Base-by-base conservation (phyloP, 1,140 invertebrate species). In the Mesaphorura yosii region DNA sequence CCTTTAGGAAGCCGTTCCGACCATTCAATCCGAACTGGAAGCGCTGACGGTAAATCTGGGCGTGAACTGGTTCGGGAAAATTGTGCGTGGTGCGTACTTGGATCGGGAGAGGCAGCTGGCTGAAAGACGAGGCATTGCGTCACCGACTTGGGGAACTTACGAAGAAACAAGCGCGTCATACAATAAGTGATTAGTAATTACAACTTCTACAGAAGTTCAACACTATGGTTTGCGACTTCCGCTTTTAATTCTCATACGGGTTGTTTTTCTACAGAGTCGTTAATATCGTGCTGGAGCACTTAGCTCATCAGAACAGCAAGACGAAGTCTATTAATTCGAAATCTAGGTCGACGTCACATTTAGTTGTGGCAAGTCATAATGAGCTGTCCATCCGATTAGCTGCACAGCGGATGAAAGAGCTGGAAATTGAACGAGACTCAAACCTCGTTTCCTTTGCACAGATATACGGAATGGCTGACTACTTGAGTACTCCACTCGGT, bases 381-480 rank as follows among this genome's bases (percentile, higher is more conserved):
- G 69, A 71, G 57, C 50, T 53, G 5, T 66, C 66, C 0, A 64
- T 72, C 20, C 44, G 54, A 42, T 41, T 58, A 7, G 67, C 69
- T 19, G 50, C 62, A 0, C 39, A 53, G 15, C 31, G n/a, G 1
- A 57, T 69, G 51, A 53, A 57, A 22, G 44, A 60, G 3, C 48
- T 65, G 41, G 42, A 39, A 5, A 51, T 64, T 2, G 2, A 39
- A 6, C 57, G 46, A 1, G 46, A 29, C 3, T 59, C 45, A 2
- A 5, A 25, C 15, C 20, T 50, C n/a, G 65, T 76, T 29, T 72
- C 70, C 46, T 77, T 77, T 67, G 76, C 70, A 5, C 75, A 77
- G 58, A 66, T 76, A 14, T 69, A 73, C 42, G 76, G 76, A 22
- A 77, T 78, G 75, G 74, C 73, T 58, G 75, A 76, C 46, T 73